Base-by-base conservation (phyloP, 2,797 vertebrate genomes). In the Anas acuta region DNA sequence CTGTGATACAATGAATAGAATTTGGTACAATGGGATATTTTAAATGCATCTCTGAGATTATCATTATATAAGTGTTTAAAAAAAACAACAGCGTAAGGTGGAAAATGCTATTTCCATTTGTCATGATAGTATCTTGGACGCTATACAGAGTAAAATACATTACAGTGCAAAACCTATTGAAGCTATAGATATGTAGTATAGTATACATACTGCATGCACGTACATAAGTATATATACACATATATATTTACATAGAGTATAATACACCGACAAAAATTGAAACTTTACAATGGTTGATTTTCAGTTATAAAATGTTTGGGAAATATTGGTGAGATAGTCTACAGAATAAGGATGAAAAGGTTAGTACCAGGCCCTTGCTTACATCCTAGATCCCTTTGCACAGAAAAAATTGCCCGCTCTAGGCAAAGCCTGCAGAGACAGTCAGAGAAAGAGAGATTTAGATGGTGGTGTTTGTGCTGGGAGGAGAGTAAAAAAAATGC, bases 41-140 rank as follows among this genome's bases (percentile, higher is more conserved):
- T 37, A 9, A 61, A 47, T 70, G 14, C 32, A 64, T 33, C 45
- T 56, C 45, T 32, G 39, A 83, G 28, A 49, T 47, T 41, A 25
- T 18, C 0, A 1, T 65, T 35, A 30, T 23, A 33, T 0, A 37
- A 10, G 8, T 20, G 56, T n/a, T 35, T 54, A 64, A 33, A 51
- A 49, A 51, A 51, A 51, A 5, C 49, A 25, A 2, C 45, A 43
- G 13, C 0, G 0, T 7, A 67, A 84, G 5, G 11, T 56, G 33
- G 30, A 79, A 90, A 82, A 86, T 0, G 1, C 9, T 82, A 13
- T n/a, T 58, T 49, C 20, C 9, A 2, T 69, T 80, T 80, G 41
- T 26, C 20, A 28, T 21, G 7, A 26, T 71, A 92, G 23, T 13
- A 28, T 37, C 39, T 69, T 35, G 32, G 12, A 32, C 0, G 1